Percentiles rank a stretch among this genome's conserved stretches.
These are phyloP conservation scores for Calephelis perditalis DNA, from an alignment of 2,888 invertebrate genomes.

Conservation along the genomic window DNA sequence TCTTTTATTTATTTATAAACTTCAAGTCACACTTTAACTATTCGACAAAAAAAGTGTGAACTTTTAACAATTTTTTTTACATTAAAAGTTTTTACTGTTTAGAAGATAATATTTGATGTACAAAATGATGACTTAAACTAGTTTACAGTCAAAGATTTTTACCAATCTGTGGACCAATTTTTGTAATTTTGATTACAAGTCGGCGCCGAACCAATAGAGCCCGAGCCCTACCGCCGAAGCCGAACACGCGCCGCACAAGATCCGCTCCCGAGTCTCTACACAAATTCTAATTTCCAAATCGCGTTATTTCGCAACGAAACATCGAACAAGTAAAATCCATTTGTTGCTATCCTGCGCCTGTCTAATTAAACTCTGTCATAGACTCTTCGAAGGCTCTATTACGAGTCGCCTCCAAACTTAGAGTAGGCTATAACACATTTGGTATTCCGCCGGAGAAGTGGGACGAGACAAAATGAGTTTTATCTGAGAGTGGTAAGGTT, in stretches of 20 bases:
- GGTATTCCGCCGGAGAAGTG: constrained; percentile 57
- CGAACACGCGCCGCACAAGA: no score
- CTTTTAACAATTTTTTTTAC: no score
- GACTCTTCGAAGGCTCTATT: constrained; percentile 77
- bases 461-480: constrained; percentile 42
- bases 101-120: no score
- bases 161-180: no score
- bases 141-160: no score
- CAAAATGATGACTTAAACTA: no score
- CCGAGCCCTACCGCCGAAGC: background rate
- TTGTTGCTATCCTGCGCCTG: constrained; percentile 70
- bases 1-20: background rate
- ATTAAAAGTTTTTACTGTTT: no score
- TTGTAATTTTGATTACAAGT: no score
- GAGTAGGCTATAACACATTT: constrained; percentile 71
- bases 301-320: constrained; percentile 51
- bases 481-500: constrained; percentile 63
- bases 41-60: no score
- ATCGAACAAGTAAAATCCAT: constrained; percentile 75
- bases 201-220: no score
- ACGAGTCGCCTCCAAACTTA: constrained; percentile 73
- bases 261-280: no score
- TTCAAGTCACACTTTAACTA: no score
- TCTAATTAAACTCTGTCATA: constrained; percentile 78
- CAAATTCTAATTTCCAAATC: constrained; percentile 45